phyloP scores from a whole-genome alignment of 2,797 vertebrate species.

The Gorsachius magnificus region DNA sequence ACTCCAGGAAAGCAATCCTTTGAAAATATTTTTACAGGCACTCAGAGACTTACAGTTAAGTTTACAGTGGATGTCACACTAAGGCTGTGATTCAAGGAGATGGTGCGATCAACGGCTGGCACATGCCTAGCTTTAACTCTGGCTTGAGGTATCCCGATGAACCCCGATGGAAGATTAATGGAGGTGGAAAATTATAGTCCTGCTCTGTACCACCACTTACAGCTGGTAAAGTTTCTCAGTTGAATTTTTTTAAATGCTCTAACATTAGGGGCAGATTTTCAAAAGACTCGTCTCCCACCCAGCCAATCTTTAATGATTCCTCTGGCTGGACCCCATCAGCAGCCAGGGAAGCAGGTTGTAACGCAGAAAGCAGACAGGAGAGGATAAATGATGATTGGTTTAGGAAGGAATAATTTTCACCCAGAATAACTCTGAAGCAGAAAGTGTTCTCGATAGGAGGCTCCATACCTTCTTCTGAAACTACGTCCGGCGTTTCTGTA shows the following conservation, averaged over 20 bases:
- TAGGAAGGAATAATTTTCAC: background rate
- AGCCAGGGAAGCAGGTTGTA: background rate
- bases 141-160: background rate
- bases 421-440: background rate
- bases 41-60: background rate
- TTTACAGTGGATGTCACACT: background rate
- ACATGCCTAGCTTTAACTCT: background rate
- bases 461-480: background rate
- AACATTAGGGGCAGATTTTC: background rate
- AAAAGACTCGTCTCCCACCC: background rate
- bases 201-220: background rate
- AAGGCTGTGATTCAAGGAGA: background rate
- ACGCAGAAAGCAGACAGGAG: background rate
- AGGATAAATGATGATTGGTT: background rate
- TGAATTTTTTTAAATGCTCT: accelerated
- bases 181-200: background rate
- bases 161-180: background rate
- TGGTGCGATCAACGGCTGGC: background rate
- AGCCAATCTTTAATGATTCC: background rate
- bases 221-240: background rate
- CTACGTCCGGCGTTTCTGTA: background rate
- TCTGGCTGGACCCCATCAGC: background rate
- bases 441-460: background rate
- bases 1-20: background rate
- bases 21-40: background rate